phyloP scores from a whole-genome alignment of 2,888 invertebrate species.

The Xestoiulus laeticollis region DNA sequence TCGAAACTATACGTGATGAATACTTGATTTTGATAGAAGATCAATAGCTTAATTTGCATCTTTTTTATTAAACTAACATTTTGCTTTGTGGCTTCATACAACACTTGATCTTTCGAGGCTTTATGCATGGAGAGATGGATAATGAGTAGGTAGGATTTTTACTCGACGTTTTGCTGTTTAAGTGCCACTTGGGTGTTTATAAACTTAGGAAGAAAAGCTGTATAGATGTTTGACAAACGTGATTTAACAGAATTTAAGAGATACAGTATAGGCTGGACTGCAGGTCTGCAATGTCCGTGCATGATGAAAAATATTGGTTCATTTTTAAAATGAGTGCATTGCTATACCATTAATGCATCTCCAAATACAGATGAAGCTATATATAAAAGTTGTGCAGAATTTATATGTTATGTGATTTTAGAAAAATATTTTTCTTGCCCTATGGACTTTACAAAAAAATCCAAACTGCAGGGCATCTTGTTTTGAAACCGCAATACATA shows the following conservation, averaged over 20 bases:
- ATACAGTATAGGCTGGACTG: no score
- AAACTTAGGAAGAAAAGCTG: background rate
- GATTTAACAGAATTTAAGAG: background rate
- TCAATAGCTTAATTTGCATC: conserved; percentile 41
- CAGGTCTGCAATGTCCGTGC: no score
- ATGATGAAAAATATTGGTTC: no score
- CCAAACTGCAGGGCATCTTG: background rate
- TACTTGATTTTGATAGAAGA: conserved; percentile 40
- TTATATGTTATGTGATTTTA: background rate
- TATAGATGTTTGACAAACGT: background rate
- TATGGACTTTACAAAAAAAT: background rate
- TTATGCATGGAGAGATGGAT: background rate
- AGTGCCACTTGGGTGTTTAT: background rate
- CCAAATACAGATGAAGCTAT: no score
- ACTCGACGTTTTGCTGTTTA: background rate
- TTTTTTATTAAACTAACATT: conserved; percentile 41
- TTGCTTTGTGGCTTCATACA: conserved; percentile 40
- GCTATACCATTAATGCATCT: no score
- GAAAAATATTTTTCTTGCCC: background rate
- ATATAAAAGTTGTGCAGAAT: no score
- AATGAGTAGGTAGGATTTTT: background rate
- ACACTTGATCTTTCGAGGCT: background rate
- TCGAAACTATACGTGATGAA: conserved; percentile 22
- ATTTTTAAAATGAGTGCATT: no score
- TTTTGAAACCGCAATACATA: background rate